Conservation (phyloP, 2,888 invertebrate species). For the Cryptocephalus primarius region DNA sequence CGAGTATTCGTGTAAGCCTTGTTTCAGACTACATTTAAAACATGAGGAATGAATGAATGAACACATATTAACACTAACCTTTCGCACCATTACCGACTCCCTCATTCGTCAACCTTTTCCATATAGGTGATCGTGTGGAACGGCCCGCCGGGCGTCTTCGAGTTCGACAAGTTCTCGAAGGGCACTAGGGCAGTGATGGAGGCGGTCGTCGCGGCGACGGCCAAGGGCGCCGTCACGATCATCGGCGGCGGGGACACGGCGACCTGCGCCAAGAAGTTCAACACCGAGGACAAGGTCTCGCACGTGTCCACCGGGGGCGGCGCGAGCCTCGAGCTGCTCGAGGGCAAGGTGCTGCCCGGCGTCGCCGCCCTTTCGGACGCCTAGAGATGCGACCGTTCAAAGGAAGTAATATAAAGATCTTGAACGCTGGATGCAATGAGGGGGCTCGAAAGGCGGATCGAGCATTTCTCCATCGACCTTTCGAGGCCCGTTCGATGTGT, state of each 20-base stretch:
- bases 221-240: slow-evolving; percentile 72
- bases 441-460: too few relatives aligned
- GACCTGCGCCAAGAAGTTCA: slow-evolving; percentile 92
- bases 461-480: too few relatives aligned
- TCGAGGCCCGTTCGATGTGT: too few relatives aligned
- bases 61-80: too few relatives aligned
- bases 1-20: too few relatives aligned
- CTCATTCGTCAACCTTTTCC: too few relatives aligned
- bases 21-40: too few relatives aligned
- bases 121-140: slow-evolving; percentile 16
- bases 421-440: too few relatives aligned
- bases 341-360: slow-evolving; percentile 77
- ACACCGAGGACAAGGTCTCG: slow-evolving; percentile 88
- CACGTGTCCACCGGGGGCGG: slow-evolving; percentile 92
- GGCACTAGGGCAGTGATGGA: slow-evolving; percentile 93
- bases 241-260: slow-evolving; percentile 70
- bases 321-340: slow-evolving; percentile 82
- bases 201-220: slow-evolving; percentile 81
- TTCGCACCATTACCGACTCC: too few relatives aligned
- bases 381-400: too few relatives aligned
- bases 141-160: slow-evolving; percentile 96
- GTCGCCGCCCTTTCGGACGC: slow-evolving; percentile 68
- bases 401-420: too few relatives aligned
- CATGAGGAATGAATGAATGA: too few relatives aligned
- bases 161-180: slow-evolving; percentile 84